A percentile compares a stretch with the other conserved stretches of the same genome.
These are phyloP conservation scores for Pecten maximus DNA, from an alignment of 2,888 invertebrate genomes.

Conservation along the genomic window DNA sequence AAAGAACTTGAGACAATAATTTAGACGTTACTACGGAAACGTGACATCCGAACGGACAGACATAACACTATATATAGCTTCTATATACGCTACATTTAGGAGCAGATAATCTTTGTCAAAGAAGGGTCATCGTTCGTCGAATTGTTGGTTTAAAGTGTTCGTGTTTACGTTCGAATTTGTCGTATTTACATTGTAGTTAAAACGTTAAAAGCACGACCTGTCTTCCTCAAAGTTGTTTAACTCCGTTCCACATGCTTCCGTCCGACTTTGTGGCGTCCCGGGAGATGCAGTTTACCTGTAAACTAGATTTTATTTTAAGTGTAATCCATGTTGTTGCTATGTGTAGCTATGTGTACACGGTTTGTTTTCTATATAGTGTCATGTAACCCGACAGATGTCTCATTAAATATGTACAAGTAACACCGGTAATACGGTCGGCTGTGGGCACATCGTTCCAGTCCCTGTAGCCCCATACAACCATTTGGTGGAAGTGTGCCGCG, in stretches of 20 bases:
- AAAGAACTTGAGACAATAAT: too few relatives aligned
- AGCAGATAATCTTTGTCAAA: neutral
- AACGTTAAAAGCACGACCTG: neutral
- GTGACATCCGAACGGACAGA: neutral
- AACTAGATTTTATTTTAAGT: neutral
- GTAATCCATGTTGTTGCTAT: neutral
- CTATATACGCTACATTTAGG: neutral
- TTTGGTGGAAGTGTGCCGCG: neutral
- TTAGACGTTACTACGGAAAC: neutral
- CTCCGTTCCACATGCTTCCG: neutral
- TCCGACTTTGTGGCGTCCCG: neutral
- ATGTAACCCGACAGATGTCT: neutral
- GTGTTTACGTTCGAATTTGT: neutral
- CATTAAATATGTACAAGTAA: neutral
- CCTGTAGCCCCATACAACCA: neutral
- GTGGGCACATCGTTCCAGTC: neutral
- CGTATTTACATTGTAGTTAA: neutral
- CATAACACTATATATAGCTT: neutral
- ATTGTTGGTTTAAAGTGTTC: neutral
- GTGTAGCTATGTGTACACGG: neutral
- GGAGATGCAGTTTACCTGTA: neutral
- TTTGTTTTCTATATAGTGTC: neutral
- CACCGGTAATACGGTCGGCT: neutral
- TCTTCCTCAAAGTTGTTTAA: neutral
- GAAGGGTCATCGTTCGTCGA: neutral